Base-by-base conservation (phyloP, 1,140 invertebrate genomes). In the Laodelphax striatellus region DNA sequence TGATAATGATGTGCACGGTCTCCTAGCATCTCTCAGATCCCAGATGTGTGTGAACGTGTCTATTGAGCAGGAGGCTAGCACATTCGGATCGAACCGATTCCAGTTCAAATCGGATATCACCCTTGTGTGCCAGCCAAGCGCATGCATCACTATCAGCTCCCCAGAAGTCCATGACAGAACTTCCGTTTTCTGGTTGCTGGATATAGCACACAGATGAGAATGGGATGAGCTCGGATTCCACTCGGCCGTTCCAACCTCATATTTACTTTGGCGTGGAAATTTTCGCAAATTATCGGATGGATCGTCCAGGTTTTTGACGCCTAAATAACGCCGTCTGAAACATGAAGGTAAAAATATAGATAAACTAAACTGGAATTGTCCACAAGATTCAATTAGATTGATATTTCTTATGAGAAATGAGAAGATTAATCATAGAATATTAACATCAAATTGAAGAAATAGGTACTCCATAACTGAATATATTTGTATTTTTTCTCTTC, bases 41-140 rank as follows among this genome's bases (percentile, higher is more conserved):
- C 94, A 97, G 44, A 97, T 80, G 71, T 94, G 85, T 56, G 93
- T 92, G 69, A 88, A 96, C 46, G 90, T 92, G 71, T 98, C 94
- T 41, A 93, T 90, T 21, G 93, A 95, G 69, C 92, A 94, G 34
- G 92, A 92, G 11, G 92, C 92, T 62, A 97, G 76, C 14, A 93
- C 73, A 71, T 93, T 88, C n/a, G 89, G 83, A 71, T 95, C 86
- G 71, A 87, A 86, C 60, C 84, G 81, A 69, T 94, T 92, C 89
- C 94, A 98, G 72, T 96, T 91, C 52, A 97, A 79, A 71, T 95
- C 93, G 68, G 88, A 94, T 10, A 97, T 87, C 9, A 90, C 87
- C 65, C 93, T 74, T 0, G 91, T 92, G 68, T 97, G 93, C 13
- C 85, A 86, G 58, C 85, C 82, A 43, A 97, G 72, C n/a, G 84